Base-by-base conservation (phyloP, 2,888 invertebrate genomes). In the Drosophila neotestacea region DNA sequence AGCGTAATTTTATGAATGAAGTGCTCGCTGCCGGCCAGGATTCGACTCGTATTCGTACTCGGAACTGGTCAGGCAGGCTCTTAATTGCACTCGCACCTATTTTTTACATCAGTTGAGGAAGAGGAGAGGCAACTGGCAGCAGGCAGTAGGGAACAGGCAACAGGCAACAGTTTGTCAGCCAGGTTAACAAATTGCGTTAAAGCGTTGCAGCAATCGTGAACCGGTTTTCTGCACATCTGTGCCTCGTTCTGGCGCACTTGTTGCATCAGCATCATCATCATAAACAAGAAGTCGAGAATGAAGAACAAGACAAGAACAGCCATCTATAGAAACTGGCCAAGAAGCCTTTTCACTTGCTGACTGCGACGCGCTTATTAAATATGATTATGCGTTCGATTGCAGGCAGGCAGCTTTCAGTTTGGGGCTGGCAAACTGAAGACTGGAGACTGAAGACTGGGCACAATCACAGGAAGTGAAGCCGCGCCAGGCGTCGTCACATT, bases 121-220 rank as follows among this genome's bases (percentile, higher is more conserved):
- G 22, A 38, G 28, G 34, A 66, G n/a, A n/a, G n/a, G n/a, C n/a
- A n/a, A n/a, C n/a, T n/a, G 41, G 30, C 61, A 52, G 44, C 54
- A 47, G 56, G 66, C 34, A 58, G 16, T 50, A 28, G 30, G 55
- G 30, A 73, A 36, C 67, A 71, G 67, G 59, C 74, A 77, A 60
- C 84, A 62, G 73, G 82, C 88, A 76, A 79, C 86, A 89, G 83
- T 86, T 90, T 90, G 91, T 90, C 90, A 91, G 90, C 68, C 86
- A 82, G 87, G 89, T 81, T 91, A 89, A 90, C 90, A 91, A 91
- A 91, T 90, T 90, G 87, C 84, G 71, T 77, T 85, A 67, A 77
- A 70, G 66, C 85, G 61, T 66, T 69, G 70, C 81, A 70, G 84
- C 78, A 72, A 68, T 70, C 60, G 22, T 36, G 9, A 82, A 90